phyloP scores from a whole-genome alignment of 2,797 vertebrate species.

The Gila robusta region DNA sequence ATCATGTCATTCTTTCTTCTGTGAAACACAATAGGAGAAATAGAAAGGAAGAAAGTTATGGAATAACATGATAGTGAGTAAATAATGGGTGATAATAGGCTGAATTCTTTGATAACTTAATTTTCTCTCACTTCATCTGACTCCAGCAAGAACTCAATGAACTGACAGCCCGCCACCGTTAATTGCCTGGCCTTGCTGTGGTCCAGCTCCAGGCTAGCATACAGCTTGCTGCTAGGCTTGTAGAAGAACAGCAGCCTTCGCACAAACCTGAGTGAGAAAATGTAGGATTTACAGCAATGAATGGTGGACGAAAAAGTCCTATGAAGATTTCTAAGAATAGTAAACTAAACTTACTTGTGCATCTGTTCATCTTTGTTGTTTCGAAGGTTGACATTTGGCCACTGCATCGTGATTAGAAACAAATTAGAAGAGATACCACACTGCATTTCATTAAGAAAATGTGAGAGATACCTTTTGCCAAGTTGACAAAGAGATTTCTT shows the following conservation, averaged over 20 bases:
- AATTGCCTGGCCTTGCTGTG: constrained; percentile 93
- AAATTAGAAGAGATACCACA: neutral
- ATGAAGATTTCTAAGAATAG: neutral
- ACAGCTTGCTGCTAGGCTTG: constrained; percentile 97
- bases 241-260: constrained; percentile 96
- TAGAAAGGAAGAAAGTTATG: neutral
- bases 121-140: constrained; percentile 92
- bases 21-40: neutral
- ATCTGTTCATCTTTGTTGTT: constrained; percentile 99
- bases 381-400: constrained; percentile 96
- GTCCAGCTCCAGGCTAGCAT: constrained; percentile 91
- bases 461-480: neutral
- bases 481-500: neutral
- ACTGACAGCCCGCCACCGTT: constrained; percentile 96
- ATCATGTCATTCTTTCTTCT: neutral
- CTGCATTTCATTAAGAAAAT: neutral
- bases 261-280: constrained; percentile 85
- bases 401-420: constrained; percentile 75
- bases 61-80: neutral
- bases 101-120: neutral
- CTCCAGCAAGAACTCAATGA: constrained; percentile 96
- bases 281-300: constrained; percentile 10
- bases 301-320: neutral
- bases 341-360: constrained; percentile 83
- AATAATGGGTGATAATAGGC: neutral